These are phyloP conservation scores for Esox niger DNA, from an alignment of 2,113 vertebrate species.

Conservation along the genomic window DNA sequence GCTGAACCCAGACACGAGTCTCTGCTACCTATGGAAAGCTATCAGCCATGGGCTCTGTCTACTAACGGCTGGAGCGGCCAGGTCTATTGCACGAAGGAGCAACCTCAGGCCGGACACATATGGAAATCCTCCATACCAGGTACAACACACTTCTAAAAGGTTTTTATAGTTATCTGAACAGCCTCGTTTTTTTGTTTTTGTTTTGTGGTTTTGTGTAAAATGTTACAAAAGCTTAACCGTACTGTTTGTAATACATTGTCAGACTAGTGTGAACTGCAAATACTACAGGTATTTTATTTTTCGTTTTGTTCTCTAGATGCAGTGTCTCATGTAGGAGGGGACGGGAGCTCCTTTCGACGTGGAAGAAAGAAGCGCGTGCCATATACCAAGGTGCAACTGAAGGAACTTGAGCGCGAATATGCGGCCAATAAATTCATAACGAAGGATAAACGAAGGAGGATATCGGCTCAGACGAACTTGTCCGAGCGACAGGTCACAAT, in stretches of 20 bases:
- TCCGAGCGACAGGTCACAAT: conserved; percentile 98
- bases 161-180: conserved; percentile 2
- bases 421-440: conserved; percentile 99
- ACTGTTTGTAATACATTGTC: background rate
- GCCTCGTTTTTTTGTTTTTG: background rate
- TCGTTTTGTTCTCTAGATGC: conserved; percentile 74
- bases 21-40: conserved; percentile 91
- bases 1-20: conserved; percentile 90
- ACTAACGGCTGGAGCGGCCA: conserved; percentile 93
- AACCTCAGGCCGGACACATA: conserved; percentile 89
- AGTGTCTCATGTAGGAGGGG: conserved; percentile 81
- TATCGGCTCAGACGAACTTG: conserved; percentile 95
- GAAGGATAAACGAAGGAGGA: conserved; percentile 97
- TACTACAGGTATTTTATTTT: conserved; percentile 9
- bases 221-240: background rate
- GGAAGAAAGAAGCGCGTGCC: conserved; percentile 97
- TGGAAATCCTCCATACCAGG: conserved; percentile 95
- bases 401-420: conserved; percentile 99
- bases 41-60: conserved; percentile 94
- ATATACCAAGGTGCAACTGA: conserved; percentile 97
- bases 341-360: conserved; percentile 86
- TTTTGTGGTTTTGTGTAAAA: background rate
- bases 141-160: conserved; percentile 59
- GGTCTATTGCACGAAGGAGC: conserved; percentile 97
- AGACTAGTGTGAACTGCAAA: background rate